Base-by-base conservation (phyloP, 2,888 invertebrate genomes). In the Graphium colonna region DNA sequence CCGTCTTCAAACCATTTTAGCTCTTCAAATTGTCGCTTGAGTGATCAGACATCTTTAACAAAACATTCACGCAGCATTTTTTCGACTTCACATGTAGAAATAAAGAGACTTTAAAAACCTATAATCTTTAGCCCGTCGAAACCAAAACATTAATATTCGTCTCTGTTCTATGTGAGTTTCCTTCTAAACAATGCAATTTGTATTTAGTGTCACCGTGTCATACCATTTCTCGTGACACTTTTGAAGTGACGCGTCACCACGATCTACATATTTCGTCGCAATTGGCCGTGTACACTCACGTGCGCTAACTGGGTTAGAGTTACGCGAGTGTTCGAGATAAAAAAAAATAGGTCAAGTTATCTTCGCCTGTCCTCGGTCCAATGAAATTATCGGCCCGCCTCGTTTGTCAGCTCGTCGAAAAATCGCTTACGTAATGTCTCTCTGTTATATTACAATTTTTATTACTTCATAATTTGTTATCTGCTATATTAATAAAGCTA, bases 321-420 rank as follows among this genome's bases (percentile, higher is more conserved):
- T 74, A 77, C 79, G 76, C 73, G 75, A 75, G 76, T 70, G 75
- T 69, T 69, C 58, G 74, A 85, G 86, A 87, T 88, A 89, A 88
- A 89, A 85, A 46, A 85, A 89, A 85, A 89, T 89, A 74, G 89
- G 89, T 88, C 89, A 89, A 89, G 88, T 86, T 86, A 88, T 89
- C 89, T 87, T 83, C 65, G 73, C 71, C 73, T 77, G 89, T 88
- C 89, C 89, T 89, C 89, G 87, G 71, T 72, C 62, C 80, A 74
- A 80, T 82, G 83, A 80, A 85, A 87, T 84, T 85, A 86, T 83
- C 85, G 67, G 36, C 69, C 60, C 54, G 58, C 56, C 71, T 59
- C 73, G 71, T 85, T 84, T 81, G 36, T 13, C 84, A 80, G 83
- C 21, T 21, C 21, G 84, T 77, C 74, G 81, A 79, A 82, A 82